Evolutionary conservation across 1,140 invertebrate species (phyloP), one percentile per base, ranked within the genome.

Genomic region (Drosophila arizonae): DNA sequence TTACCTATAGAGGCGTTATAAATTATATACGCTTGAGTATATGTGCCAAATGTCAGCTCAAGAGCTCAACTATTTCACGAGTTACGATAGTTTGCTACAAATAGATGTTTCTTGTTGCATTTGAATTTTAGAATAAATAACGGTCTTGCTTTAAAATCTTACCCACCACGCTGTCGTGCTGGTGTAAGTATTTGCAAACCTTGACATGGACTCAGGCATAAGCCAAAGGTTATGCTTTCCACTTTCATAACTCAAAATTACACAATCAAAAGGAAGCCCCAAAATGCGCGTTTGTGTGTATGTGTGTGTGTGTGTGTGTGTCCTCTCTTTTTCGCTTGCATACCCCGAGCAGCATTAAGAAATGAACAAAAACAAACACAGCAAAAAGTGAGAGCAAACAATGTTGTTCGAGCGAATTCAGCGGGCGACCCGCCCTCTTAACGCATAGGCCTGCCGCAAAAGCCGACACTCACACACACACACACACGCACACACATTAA

Each of bases 221-320:
- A 57, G 64, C 45, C 21, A 72, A 72, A 72, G 71, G 50, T 72
- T 68, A 51, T 43, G 55, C 52, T 65, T 58, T 57, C 46, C 65
- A 28, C 48, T 57, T 67, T 52, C 63, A 67, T 71, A 76, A 76
- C 63, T 72, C 58, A 62, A 48, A 78, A 76, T 76, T 78, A 76
- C 58, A 77, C 76, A 77, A 77, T 65, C 67, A 56, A 45, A 62
- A 63, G 48, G 58, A 69, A 61, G 69, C 62, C 69, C 45, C 46
- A 21, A 48, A 50, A 55, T 76, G 39, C 48, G 30, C 28, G 11
- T 46, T 26, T 39, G 46, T 69, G 30, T 64, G n/a, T 57, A 26
- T 56, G 36, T 51, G 21, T 46, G n/a, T 28, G 3, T 13, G 6
- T 15, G 9, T 52, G 15, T 33, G 17, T 15, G n/a, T 46, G 21